Evolutionary conservation across 1,140 invertebrate genomes (phyloP).

Genomic region (Drosophila guanche): DNA sequence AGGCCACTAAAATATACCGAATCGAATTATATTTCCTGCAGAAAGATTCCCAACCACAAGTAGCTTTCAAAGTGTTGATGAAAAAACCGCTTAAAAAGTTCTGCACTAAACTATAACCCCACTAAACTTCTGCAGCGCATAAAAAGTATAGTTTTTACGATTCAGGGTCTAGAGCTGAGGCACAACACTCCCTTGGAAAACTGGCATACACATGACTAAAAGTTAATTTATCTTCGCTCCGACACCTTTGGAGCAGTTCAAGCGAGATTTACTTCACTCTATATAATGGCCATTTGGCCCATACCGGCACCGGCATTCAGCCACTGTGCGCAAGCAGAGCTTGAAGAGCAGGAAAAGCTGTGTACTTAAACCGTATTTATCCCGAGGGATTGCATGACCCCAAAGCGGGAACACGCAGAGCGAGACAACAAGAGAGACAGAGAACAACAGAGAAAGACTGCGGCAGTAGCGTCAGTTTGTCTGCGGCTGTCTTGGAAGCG

Average conservation of each 20-base stretch:
- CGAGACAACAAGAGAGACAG: too few species aligned
- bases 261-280: conserved; percentile 36
- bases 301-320: conserved; percentile 1
- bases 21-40: too few species aligned
- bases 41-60: too few species aligned
- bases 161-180: neutral
- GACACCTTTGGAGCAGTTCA: conserved; percentile 25
- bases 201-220: conserved; percentile 4
- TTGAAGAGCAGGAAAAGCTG: conserved; percentile 4
- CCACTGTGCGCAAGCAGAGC: conserved; percentile 8
- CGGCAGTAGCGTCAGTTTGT: conserved; percentile 37
- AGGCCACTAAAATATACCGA: too few species aligned
- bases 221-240: conserved; percentile 11
- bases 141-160: conserved; percentile 1
- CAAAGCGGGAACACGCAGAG: conserved; percentile 5
- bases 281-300: conserved; percentile 21
- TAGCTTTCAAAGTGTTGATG: too few species aligned
- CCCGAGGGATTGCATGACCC: conserved; percentile 37
- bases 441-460: neutral
- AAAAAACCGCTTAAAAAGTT: too few species aligned
- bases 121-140: too few species aligned
- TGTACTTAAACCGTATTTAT: conserved; percentile 41
- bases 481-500: conserved; percentile 16
- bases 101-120: too few species aligned
- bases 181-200: neutral